A percentile compares a stretch with the other conserved stretches of the same genome.
phyloP scores from a whole-genome alignment of 2,888 invertebrate genomes.

The Eupithecia vulgata region DNA sequence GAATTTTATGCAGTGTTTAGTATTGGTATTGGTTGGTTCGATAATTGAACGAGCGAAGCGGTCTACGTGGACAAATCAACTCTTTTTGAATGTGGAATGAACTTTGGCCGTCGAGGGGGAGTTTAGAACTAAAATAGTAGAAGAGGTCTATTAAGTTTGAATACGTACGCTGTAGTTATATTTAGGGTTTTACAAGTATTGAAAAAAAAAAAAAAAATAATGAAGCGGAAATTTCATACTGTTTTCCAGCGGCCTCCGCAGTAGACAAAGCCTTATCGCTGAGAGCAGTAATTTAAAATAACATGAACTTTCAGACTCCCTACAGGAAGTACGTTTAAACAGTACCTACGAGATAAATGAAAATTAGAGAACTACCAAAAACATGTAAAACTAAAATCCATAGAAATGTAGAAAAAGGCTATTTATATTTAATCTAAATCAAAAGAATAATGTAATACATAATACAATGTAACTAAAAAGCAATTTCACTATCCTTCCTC shows the following conservation, averaged over 20 bases:
- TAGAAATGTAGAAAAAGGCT: too few species aligned
- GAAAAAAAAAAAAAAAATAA: too few species aligned
- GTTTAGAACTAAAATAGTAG: neutral
- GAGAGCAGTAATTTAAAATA: too few species aligned
- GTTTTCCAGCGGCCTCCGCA: neutral
- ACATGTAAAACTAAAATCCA: too few species aligned
- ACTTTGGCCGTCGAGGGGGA: neutral
- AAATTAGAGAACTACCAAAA: too few species aligned
- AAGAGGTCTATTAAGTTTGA: neutral
- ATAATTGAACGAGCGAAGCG: constrained; percentile 32
- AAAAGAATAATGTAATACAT: neutral
- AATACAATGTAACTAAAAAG: neutral
- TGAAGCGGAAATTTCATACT: neutral
- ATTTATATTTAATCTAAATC: too few species aligned
- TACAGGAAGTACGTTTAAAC: too few species aligned
- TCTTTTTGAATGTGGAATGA: neutral
- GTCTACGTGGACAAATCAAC: constrained; percentile 16
- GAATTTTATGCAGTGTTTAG: constrained; percentile 26
- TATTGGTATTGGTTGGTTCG: constrained; percentile 18
- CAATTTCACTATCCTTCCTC: too few species aligned
- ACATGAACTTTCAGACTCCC: too few species aligned
- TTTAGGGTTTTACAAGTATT: too few species aligned
- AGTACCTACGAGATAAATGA: too few species aligned
- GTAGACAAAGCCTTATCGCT: neutral
- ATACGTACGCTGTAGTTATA: neutral